phyloP scores from a whole-genome alignment of 2,888 invertebrate genomes.

The Cephus spinipes region DNA sequence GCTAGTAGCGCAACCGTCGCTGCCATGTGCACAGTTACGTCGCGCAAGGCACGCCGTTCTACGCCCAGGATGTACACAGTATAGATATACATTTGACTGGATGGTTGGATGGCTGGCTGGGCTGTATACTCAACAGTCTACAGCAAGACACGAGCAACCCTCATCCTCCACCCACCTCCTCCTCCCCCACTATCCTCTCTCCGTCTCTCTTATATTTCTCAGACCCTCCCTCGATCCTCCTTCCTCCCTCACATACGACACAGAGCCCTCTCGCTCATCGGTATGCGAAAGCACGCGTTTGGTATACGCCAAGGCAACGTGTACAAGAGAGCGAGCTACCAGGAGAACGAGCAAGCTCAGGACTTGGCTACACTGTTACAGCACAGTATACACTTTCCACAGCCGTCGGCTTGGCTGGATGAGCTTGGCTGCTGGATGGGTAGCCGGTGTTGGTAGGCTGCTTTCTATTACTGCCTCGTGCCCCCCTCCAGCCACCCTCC shows the following conservation, averaged over 20 bases:
- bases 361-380: background rate
- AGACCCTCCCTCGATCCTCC: constrained; percentile 27
- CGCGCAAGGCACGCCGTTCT: background rate
- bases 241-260: background rate
- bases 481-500: background rate
- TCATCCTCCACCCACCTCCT: background rate
- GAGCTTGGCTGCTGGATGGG: constrained; percentile 2
- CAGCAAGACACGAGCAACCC: constrained; percentile 3
- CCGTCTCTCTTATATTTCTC: background rate
- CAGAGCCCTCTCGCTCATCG: constrained; percentile 33
- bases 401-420: constrained; percentile 1
- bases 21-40: background rate
- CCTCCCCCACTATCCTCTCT: background rate
- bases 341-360: constrained; percentile 3
- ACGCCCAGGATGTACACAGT: background rate
- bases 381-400: background rate
- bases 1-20: background rate
- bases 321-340: constrained; percentile 17
- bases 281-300: constrained; percentile 47
- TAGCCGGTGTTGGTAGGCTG: background rate
- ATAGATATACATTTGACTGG: background rate
- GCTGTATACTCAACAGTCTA: background rate
- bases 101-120: background rate
- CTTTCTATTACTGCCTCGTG: background rate
- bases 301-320: constrained; percentile 36